phyloP scores from a whole-genome alignment of 2,113 vertebrate genomes.

The Galbula dea region DNA sequence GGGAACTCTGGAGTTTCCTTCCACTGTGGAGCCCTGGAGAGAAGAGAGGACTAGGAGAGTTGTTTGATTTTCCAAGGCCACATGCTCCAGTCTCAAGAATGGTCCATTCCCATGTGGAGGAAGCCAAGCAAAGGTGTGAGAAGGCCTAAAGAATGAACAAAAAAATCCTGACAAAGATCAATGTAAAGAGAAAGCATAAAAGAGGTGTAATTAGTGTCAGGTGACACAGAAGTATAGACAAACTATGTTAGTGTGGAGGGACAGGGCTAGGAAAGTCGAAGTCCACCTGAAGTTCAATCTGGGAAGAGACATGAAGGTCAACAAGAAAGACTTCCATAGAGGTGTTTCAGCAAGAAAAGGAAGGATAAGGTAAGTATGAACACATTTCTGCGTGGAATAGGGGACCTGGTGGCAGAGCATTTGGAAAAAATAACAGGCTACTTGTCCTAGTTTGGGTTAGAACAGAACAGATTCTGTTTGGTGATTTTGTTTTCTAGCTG shows the following conservation, averaged over 20 bases:
- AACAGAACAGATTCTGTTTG: too few species aligned
- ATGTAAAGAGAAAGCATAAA: background rate
- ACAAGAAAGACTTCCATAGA: accelerated
- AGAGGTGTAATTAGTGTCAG: background rate
- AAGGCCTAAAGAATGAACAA: background rate
- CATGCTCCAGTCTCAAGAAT: background rate
- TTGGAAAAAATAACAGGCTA: background rate
- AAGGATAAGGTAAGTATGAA: background rate
- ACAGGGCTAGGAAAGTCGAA: background rate
- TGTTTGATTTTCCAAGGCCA: background rate
- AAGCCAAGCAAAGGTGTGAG: background rate
- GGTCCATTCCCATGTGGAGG: background rate
- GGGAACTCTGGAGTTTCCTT: too few species aligned
- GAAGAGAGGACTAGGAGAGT: background rate
- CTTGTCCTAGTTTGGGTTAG: too few species aligned
- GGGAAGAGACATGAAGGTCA: background rate
- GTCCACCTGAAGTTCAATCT: background rate
- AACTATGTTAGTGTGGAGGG: background rate
- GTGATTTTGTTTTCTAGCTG: too few species aligned
- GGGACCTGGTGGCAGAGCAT: background rate
- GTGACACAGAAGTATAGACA: background rate
- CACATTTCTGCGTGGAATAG: background rate
- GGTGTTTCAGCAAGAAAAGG: background rate
- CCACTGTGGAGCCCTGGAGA: background rate
- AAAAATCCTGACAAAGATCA: background rate